Base-by-base conservation (phyloP, 1,140 invertebrate genomes). In the Stegodyphus mimosarum region DNA sequence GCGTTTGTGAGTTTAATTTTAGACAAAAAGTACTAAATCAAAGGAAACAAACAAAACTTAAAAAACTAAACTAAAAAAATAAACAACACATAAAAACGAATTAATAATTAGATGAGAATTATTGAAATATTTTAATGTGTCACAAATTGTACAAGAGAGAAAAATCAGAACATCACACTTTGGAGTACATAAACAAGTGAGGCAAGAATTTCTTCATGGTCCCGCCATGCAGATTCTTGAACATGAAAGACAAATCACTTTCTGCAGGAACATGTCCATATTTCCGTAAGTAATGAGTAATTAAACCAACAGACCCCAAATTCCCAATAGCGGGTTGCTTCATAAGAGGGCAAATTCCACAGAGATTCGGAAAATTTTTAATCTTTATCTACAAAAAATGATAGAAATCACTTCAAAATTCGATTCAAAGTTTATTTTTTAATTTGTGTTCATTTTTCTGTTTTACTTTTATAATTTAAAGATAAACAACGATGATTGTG, bases 121-220 rank as follows among this genome's bases (percentile, higher is more conserved):
- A 18, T 64, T 49, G 15, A 50, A 51, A 52, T 33, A 60, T 18
- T 51, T 66, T 77, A 64, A 51, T 33, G 63, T 63, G 63, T 77
- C 74, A 77, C 74, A 77, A 66, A 55, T 64, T 64, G 13, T 66
- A 66, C 74, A 77, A 77, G 60, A 64, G 18, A n/a, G 13, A 18
- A 67, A 67, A 15, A 9, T 17, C 66, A 67, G 7, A 15, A 67
- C 66, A n/a, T 67, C 3, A 18, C 7, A 15, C 17, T 18, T 9
- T 7, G 6, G 7, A 18, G 66, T 7, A 67, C 7, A 67, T 7
- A 7, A 9, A 18, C 66, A 33, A 6, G 17, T 67, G 49, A 60
- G 18, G 60, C 80, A 83, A 83, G 80, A 73, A 83, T 74, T 52
- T 74, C 18, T 74, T 83, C 71, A 83, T 83, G 80, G 80, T 83